phyloP scores from a whole-genome alignment of 2,113 vertebrate species.

The Hemibagrus wyckioides region DNA sequence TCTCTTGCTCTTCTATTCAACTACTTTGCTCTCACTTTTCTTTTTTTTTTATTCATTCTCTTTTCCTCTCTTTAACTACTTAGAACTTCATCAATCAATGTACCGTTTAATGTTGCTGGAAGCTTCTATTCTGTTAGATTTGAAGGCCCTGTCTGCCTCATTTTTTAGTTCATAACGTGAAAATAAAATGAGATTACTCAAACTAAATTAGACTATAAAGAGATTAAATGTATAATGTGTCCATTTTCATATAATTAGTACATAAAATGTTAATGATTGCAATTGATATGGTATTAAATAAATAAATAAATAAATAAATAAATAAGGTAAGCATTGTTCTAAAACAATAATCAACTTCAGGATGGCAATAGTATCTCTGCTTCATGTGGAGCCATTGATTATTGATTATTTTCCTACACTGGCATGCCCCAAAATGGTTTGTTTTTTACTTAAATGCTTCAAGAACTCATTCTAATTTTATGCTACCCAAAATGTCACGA shows the following conservation, averaged over 20 bases:
- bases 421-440: background rate
- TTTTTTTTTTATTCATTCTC: background rate
- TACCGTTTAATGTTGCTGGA: background rate
- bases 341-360: background rate
- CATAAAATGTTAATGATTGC: background rate
- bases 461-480: background rate
- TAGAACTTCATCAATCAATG: background rate
- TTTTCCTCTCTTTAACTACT: background rate
- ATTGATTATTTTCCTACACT: background rate
- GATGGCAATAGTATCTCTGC: background rate
- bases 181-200: background rate
- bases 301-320: background rate
- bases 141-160: background rate
- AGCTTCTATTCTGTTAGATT: background rate
- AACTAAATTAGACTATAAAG: background rate
- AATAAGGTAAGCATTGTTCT: too few species aligned
- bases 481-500: constrained; percentile 11
- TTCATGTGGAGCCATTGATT: background rate
- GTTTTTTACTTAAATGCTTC: background rate
- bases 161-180: background rate
- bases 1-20: background rate
- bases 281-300: background rate
- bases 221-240: background rate
- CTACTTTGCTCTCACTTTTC: background rate
- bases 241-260: background rate